These are phyloP conservation scores for Pagrus major DNA, from an alignment of 2,113 vertebrate species.

Conservation along the genomic window DNA sequence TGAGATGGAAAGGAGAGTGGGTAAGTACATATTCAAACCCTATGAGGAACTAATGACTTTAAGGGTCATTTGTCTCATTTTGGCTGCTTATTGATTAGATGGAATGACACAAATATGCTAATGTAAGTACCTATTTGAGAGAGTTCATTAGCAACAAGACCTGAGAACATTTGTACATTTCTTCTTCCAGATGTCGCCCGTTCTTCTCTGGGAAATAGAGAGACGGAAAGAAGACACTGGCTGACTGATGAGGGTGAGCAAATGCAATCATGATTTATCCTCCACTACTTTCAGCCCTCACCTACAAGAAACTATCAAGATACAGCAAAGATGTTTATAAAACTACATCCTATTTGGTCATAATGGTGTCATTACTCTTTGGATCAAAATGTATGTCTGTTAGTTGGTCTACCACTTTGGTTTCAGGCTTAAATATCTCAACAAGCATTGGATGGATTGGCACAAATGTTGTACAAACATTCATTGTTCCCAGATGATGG, in stretches of 20 bases:
- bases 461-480: no score
- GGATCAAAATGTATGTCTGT: no score
- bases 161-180: neutral
- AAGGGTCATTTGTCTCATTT: neutral
- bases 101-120: neutral
- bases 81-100: neutral
- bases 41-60: neutral
- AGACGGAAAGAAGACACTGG: constrained; percentile 50
- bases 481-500: no score
- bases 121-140: neutral
- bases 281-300: neutral
- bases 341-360: no score
- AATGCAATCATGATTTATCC: neutral
- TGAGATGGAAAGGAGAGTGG: constrained; percentile 71
- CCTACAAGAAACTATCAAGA: neutral
- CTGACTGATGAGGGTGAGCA: constrained; percentile 48
- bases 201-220: constrained; percentile 19
- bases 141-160: neutral
- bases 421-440: no score
- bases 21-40: neutral
- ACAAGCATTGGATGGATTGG: no score
- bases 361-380: no score
- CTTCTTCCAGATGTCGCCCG: neutral
- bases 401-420: no score
- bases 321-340: no score